Evolutionary conservation across 1,140 invertebrate species (phyloP).

Genomic region (Dolichoris vasculosae): DNA sequence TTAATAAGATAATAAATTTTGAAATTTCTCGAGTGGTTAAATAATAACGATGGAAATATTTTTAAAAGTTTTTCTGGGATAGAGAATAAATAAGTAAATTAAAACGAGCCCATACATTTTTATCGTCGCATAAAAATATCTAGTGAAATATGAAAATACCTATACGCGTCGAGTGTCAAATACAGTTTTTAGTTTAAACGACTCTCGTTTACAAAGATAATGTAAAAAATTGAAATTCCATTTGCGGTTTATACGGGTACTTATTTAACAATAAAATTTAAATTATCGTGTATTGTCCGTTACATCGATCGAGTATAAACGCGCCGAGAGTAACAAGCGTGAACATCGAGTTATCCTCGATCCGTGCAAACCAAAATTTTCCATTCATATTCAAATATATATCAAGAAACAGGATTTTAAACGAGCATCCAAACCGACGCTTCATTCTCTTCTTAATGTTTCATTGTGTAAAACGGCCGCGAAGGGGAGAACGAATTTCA

Average conservation of each 20-base stretch:
- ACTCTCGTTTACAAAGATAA: neutral
- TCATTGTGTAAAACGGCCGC: constrained; percentile 21
- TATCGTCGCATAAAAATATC: neutral
- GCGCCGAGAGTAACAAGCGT: neutral
- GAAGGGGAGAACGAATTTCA: constrained; percentile 42
- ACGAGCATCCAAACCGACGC: constrained; percentile 5
- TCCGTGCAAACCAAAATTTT: constrained; percentile 38
- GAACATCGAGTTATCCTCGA: neutral
- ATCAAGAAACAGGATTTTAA: neutral
- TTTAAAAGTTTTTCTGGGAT: neutral
- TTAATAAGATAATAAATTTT: neutral
- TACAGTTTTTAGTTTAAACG: neutral
- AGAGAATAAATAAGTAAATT: neutral
- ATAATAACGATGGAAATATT: neutral
- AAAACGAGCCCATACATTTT: neutral
- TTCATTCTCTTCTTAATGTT: constrained; percentile 19
- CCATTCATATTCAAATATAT: constrained; percentile 47
- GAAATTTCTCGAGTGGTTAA: neutral
- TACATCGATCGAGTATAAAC: neutral
- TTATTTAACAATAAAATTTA: neutral
- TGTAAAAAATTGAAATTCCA: neutral
- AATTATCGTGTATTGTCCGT: neutral
- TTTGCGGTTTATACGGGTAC: neutral
- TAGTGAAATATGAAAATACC: neutral
- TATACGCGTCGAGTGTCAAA: neutral